Percentiles rank a stretch among this genome's conserved stretches.
phyloP scores from a whole-genome alignment of 2,113 vertebrate species.

The Vimba vimba region DNA sequence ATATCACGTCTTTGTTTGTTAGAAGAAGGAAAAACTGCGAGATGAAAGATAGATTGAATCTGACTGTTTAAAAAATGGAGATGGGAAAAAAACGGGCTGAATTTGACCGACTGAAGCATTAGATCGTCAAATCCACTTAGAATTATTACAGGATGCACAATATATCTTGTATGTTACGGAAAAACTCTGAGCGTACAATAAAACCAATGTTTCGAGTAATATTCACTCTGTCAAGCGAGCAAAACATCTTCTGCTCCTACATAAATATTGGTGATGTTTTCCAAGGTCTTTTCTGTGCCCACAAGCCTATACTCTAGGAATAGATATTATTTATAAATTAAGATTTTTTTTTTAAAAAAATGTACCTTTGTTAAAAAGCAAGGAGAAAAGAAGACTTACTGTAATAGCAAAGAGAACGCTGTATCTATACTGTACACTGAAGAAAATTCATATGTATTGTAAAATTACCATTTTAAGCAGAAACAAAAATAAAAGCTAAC shows the following conservation, averaged over 20 bases:
- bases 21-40: neutral
- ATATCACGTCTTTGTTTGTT: conserved; percentile 4
- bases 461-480: conserved; percentile 41
- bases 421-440: conserved; percentile 73
- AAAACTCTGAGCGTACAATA: conserved; percentile 16
- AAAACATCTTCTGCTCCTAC: conserved; percentile 61
- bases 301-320: conserved; percentile 45
- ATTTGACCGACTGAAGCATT: neutral
- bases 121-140: too few relatives aligned
- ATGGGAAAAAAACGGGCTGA: neutral
- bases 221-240: conserved; percentile 36
- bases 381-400: conserved; percentile 63
- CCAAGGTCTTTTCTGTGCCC: conserved; percentile 44
- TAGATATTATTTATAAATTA: conserved; percentile 34
- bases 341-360: neutral
- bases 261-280: conserved; percentile 23
- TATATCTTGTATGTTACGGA: conserved; percentile 4
- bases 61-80: conserved; percentile 1
- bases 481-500: conserved; percentile 44
- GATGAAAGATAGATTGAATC: conserved; percentile 6
- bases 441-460: conserved; percentile 67
- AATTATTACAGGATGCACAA: neutral
- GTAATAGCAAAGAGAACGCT: conserved; percentile 71
- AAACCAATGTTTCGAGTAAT: conserved; percentile 8
- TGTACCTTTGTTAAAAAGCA: conserved; percentile 31